Conservation (phyloP, 2,888 invertebrate species). For the Glyphotaelius pellucidus region DNA sequence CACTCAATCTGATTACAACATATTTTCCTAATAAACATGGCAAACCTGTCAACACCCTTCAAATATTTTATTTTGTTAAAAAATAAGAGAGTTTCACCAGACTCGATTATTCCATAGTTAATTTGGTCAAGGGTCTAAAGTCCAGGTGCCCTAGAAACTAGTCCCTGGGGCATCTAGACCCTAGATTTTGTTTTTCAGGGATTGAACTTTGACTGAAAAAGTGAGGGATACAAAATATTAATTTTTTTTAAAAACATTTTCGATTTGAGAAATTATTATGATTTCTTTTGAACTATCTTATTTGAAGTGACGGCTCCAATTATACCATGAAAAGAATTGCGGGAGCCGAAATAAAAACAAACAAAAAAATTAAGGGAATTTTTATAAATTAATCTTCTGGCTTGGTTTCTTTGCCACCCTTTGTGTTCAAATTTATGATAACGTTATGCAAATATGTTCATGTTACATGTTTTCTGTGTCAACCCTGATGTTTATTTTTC, state of each 20-base stretch:
- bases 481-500: not conserved
- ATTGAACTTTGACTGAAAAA: no score
- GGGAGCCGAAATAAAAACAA: not conserved
- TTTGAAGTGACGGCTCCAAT: not conserved
- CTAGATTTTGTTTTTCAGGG: no score
- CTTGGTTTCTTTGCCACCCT: not conserved
- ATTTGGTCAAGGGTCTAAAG: no score
- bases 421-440: not conserved
- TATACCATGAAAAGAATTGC: not conserved
- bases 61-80: not conserved
- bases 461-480: not conserved
- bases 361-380: not conserved
- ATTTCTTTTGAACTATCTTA: not conserved
- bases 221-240: no score
- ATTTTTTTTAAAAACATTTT: no score
- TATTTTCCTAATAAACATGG: not conserved
- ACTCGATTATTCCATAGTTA: not conserved
- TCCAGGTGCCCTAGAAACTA: no score
- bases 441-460: not conserved
- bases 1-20: not conserved
- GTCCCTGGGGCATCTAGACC: no score
- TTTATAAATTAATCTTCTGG: not conserved
- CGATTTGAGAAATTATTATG: no score
- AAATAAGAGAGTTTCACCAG: not conserved
- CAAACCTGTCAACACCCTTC: not conserved